A percentile compares a stretch with the other conserved stretches of the same genome.
These are phyloP conservation scores for Heterohyrax brucei DNA, from an alignment of 2,797 vertebrate species.

Conservation along the genomic window DNA sequence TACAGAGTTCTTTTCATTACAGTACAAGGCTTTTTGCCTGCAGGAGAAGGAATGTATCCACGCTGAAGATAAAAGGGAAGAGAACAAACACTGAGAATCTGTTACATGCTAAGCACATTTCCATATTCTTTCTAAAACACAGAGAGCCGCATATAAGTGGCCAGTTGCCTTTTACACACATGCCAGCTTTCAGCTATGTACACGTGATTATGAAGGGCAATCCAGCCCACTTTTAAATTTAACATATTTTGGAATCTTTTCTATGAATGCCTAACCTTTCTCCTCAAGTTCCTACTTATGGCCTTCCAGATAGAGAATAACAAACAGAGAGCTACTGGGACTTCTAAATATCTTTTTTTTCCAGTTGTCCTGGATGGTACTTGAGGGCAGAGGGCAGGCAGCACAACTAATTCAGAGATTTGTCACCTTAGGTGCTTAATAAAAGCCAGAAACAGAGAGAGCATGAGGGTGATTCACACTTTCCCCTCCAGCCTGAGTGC, in stretches of 20 bases:
- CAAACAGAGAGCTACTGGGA: neutral
- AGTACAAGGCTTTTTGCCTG: neutral
- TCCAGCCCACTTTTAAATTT: neutral
- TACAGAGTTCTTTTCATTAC: neutral
- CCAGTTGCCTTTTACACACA: too few relatives aligned
- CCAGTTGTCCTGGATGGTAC: neutral
- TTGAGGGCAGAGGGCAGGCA: slow-evolving; percentile 17
- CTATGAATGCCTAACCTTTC: neutral
- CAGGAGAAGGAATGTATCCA: neutral
- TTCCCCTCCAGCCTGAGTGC: neutral
- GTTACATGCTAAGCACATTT: neutral
- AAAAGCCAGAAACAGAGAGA: neutral
- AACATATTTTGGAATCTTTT: neutral
- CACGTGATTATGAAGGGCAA: accelerated
- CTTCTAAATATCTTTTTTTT: neutral
- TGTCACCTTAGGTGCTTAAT: neutral
- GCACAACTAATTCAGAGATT: neutral
- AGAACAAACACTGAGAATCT: neutral
- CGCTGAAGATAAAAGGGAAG: neutral
- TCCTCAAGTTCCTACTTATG: neutral
- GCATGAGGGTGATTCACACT: neutral
- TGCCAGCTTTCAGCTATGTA: neutral
- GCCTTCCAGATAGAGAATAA: neutral
- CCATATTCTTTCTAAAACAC: neutral
- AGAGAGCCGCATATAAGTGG: neutral